phyloP scores from a whole-genome alignment of 2,888 invertebrate species.

The Papilio demoleus region DNA sequence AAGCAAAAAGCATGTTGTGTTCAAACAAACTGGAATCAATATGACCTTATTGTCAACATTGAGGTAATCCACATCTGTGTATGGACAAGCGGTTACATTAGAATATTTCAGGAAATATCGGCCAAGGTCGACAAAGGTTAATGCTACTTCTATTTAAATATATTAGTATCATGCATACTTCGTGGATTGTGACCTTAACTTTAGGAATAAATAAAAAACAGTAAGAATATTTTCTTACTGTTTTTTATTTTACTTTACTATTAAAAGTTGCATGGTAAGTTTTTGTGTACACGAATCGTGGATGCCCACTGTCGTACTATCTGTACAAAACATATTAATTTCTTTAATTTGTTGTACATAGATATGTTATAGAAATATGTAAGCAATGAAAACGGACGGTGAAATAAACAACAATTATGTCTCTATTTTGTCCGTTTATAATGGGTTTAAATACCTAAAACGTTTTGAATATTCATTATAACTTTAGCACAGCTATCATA shows the following conservation, averaged over 20 bases:
- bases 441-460: too few relatives aligned
- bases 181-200: background rate
- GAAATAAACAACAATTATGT: background rate
- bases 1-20: background rate
- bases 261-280: background rate
- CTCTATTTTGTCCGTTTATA: too few relatives aligned
- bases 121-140: background rate
- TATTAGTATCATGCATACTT: background rate
- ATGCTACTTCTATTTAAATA: background rate
- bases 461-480: background rate
- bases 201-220: background rate
- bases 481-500: background rate
- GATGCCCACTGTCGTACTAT: too few relatives aligned
- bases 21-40: background rate
- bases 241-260: background rate
- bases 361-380: too few relatives aligned
- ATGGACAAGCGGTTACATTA: background rate
- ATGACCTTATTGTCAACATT: background rate
- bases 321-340: background rate
- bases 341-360: too few relatives aligned
- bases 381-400: background rate
- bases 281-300: background rate
- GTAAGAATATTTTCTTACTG: background rate
- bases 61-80: background rate
- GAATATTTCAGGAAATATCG: background rate